Base-by-base conservation (phyloP, 2,113 vertebrate genomes). In the Hydrochoerus hydrochaeris region DNA sequence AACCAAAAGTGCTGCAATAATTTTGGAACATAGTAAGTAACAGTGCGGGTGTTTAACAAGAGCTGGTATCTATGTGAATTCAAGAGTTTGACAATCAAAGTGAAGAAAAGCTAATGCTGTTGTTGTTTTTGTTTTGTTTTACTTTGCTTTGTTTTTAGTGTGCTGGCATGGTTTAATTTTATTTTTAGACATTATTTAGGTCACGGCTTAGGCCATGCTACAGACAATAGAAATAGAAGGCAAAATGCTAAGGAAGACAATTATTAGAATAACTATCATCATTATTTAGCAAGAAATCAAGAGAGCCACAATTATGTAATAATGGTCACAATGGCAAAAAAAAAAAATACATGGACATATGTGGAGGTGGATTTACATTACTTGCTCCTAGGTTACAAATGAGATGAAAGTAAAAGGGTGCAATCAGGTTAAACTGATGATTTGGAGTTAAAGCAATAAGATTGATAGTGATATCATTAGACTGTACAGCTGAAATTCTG, bases 1-100 rank as follows among this genome's bases (percentile, higher is more conserved):
- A 85, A 26, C 20, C 46, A 67, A 91, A 94, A 65, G 1, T 77
- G 73, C 85, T 94, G 7, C 13, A 82, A 24, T 77, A 87, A 63
- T 91, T 89, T 89, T 14, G 13, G 28, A 82, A 52, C 7, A 81
- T 63, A 44, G 38, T n/a, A 91, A 58, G 9, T n/a, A 85, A 89
- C 7, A 6, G 4, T 49, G 60, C 91, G 13, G 28, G 16, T 65
- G 26, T 35, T 96, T 95, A 96, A 17, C 44, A 77, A 24, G 2
- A 73, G 8, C 11, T 24, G n/a, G 19, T 16, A 10, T 30, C 11
- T 44, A 0, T 46, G 20, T 12, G 3, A 7, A 57, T 38, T 77
- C 95, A n/a, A 85, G 85, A 58, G 49, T 83, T 78, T 94, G 85
- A 73, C 14, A 77, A 62, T 63, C 14, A 60, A 92, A 49, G 32